A percentile compares a stretch with the other conserved stretches of the same genome.
Evolutionary conservation across 2,888 invertebrate species (phyloP).

Genomic region (Ichneumon xanthorius): DNA sequence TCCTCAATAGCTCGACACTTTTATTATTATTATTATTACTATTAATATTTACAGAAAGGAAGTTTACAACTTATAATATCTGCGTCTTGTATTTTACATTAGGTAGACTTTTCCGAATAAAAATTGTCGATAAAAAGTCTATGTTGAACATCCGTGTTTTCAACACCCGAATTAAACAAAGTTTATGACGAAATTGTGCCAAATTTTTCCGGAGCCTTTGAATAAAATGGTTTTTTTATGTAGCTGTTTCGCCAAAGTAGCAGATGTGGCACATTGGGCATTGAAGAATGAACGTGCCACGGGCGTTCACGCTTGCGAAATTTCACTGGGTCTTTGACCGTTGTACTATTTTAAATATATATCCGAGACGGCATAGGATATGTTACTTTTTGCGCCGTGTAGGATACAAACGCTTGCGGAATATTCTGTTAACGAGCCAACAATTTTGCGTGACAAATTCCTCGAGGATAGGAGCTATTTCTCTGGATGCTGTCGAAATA

Average conservation of each 20-base stretch:
- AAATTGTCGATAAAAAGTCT: background rate
- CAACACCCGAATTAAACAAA: background rate
- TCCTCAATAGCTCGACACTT: background rate
- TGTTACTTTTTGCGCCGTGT: background rate
- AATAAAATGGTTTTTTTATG: background rate
- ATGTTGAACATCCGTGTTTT: background rate
- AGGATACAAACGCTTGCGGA: slow-evolving; percentile 7
- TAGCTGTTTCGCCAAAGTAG: no score
- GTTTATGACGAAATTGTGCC: background rate
- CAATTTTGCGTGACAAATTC: slow-evolving; percentile 19
- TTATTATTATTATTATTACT: no score
- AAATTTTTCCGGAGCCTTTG: no score
- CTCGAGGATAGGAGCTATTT: background rate
- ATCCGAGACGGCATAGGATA: background rate
- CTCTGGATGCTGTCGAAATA: slow-evolving; percentile 20
- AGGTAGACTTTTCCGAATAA: background rate
- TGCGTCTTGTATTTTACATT: no score
- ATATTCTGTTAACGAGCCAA: slow-evolving; percentile 41
- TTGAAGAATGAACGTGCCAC: background rate
- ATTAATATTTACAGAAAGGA: no score
- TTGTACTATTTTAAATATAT: slow-evolving; percentile 27
- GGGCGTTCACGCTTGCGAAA: background rate
- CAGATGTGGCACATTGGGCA: no score
- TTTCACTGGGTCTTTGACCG: slow-evolving; percentile 44
- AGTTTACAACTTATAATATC: no score